Evolutionary conservation across 2,113 vertebrate genomes (phyloP).

Genomic region (Danio rerio): GRCz12tu NC_133193.1:29392501-29393000

Average conservation of each 20-base stretch:
- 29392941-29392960: no score
- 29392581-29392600: conserved; percentile 45
- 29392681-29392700: not conserved
- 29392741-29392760: no score
- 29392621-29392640: not conserved
- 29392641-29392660: not conserved
- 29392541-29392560: conserved; percentile 28
- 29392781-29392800: not conserved
- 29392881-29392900: no score
- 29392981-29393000: no score
- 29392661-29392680: not conserved
- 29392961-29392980: no score
- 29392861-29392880: not conserved
- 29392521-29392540: conserved; percentile 34
- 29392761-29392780: not conserved
- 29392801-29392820: not conserved
- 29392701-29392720: no score
- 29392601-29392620: conserved; percentile 65
- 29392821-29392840: not conserved
- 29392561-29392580: conserved; percentile 33
- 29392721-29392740: no score
- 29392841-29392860: not conserved
- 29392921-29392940: no score
- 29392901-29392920: no score
- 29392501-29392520: conserved; percentile 42